A percentile compares a stretch with the other conserved stretches of the same genome.
Conservation (phyloP, 2,113 vertebrate species). For the Hiodon tergisus region DNA sequence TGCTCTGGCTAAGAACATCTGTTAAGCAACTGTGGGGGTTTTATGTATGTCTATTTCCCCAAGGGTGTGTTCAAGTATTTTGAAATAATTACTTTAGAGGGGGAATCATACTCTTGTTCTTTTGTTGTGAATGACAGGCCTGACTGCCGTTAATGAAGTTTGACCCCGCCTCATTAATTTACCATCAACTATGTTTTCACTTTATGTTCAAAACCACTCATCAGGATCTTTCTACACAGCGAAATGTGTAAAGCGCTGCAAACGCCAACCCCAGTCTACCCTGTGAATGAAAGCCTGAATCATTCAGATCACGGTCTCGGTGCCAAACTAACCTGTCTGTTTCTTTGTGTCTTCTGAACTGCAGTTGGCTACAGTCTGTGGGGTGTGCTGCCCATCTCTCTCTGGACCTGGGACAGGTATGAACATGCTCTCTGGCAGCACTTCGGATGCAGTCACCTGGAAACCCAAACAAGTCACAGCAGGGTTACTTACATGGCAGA, state of each 20-base stretch:
- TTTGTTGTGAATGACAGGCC: background rate
- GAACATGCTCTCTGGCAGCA: constrained; percentile 82
- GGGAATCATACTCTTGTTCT: background rate
- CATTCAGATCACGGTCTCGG: background rate
- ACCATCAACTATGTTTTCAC: no score
- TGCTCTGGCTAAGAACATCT: no score
- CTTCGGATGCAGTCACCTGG: constrained; percentile 80
- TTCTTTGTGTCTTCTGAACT: constrained; percentile 62
- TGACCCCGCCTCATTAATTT: no score
- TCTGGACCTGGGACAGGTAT: constrained; percentile 63
- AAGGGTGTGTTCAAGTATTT: no score
- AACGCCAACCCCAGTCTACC: no score
- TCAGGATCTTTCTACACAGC: no score
- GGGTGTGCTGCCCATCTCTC: constrained; percentile 49
- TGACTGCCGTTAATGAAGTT: background rate
- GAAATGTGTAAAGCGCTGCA: no score
- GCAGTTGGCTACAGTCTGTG: constrained; percentile 40
- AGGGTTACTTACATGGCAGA: background rate
- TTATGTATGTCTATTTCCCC: no score
- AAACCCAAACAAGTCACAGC: constrained; percentile 18
- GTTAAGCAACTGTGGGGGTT: no score
- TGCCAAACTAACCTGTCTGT: constrained; percentile 65
- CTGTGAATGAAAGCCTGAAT: background rate
- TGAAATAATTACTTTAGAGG: constrained; percentile 5
- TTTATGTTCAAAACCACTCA: no score